Conservation (phyloP, 2,797 vertebrate species). For the Emys orbicularis region DNA sequence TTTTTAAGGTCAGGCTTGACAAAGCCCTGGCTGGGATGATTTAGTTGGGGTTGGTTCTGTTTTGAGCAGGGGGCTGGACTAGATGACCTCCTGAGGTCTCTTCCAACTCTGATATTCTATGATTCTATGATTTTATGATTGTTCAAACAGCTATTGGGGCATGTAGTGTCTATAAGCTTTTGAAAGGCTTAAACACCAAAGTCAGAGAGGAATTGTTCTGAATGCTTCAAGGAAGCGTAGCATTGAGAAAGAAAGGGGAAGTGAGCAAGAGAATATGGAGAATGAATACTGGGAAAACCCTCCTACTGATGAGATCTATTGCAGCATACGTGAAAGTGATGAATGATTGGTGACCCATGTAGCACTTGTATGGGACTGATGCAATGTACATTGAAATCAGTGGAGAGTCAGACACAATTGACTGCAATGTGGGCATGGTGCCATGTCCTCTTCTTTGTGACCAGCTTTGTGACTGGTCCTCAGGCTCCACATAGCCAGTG, state of each 20-base stretch:
- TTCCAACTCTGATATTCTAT: too few species aligned
- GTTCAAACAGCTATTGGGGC: neutral
- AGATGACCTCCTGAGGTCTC: too few species aligned
- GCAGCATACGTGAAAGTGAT: neutral
- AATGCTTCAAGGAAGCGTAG: neutral
- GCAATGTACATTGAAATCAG: neutral
- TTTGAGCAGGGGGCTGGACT: too few species aligned
- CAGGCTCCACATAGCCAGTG: neutral
- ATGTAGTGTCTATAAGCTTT: neutral
- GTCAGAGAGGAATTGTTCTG: neutral
- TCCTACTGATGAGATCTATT: neutral
- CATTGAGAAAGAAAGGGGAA: neutral
- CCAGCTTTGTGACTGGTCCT: too few species aligned
- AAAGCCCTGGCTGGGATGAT: too few species aligned
- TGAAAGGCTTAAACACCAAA: neutral
- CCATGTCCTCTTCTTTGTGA: neutral
- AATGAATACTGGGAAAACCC: neutral
- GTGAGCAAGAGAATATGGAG: neutral
- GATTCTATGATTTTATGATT: too few species aligned
- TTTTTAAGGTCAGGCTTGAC: too few species aligned
- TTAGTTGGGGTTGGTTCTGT: too few species aligned
- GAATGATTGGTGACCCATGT: neutral
- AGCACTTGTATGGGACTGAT: neutral
- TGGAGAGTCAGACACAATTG: neutral
- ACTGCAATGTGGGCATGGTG: neutral